Conservation (phyloP, 2,888 invertebrate genomes). For the Aphodius granarius region DNA sequence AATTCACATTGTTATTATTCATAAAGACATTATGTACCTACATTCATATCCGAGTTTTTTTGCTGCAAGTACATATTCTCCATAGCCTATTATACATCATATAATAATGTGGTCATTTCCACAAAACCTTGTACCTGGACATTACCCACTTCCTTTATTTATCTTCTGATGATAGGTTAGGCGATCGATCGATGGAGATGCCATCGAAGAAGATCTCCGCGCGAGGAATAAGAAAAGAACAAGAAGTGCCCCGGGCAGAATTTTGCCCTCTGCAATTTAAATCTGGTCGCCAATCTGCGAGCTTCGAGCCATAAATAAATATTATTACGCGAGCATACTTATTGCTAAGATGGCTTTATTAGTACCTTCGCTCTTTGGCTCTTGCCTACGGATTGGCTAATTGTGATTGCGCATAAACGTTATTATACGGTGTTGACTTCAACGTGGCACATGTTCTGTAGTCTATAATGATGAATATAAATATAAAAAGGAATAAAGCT, state of each 20-base stretch:
- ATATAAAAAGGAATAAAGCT: no score
- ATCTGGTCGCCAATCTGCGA: background rate
- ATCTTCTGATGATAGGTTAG: background rate
- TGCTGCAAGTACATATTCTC: background rate
- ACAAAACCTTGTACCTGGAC: background rate
- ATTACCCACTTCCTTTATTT: background rate
- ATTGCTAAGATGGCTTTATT: constrained; percentile 9
- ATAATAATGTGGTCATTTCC: background rate
- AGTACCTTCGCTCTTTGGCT: background rate
- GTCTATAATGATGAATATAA: no score
- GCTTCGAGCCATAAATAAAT: background rate
- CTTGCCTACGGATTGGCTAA: background rate
- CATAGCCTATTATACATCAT: background rate
- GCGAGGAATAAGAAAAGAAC: background rate
- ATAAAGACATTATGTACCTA: background rate
- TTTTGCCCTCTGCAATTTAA: background rate
- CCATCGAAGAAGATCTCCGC: background rate
- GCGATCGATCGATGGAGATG: background rate
- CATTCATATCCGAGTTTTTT: background rate
- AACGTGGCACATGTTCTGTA: background rate
- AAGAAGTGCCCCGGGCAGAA: background rate
- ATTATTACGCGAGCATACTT: background rate
- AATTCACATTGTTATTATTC: background rate
- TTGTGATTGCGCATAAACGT: constrained; percentile 4
- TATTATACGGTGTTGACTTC: background rate